Base-by-base conservation (phyloP, 2,113 vertebrate genomes). In the Girardinichthys multiradiatus region DNA sequence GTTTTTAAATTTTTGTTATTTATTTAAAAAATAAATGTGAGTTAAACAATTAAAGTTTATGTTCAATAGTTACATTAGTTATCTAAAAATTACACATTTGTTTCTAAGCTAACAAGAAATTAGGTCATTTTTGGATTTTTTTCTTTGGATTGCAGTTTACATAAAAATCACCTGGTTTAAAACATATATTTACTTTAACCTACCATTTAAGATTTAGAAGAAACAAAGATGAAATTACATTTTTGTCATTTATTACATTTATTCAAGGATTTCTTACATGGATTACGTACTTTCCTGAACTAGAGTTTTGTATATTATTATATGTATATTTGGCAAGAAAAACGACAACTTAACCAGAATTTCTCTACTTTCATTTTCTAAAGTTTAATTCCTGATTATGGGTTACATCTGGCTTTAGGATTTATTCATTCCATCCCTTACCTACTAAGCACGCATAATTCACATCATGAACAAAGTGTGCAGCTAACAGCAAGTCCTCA, bases 401-500 rank as follows among this genome's bases (percentile, higher is more conserved):
- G 21, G 4, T 48, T 58, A 27, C 62, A 30, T 80, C 66, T 69
- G 60, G 72, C 81, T 64, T 37, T 39, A 28, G 73, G 80, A 64
- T 72, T 83, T 78, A 26, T 78, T 51, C 76, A 57, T 85, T 72
- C 81, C 60, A 64, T 76, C 57, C 70, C 63, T 76, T 78, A 79
- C 68, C 66, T 24, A n/a, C 19, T 68, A 31, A 68, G 78, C 74
- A 81, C 4, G 3, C 78, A 81, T 80, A 74, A 80, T 78, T 79
- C 68, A 86, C 84, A 81, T 90, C 60, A 85, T 87, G 76, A 66
- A 57, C 65, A 78, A 83, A 80, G 64, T 31, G 72, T 68, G 24
- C 57, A 37, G 12, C 60, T 79, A 70, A 77, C 66, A 2, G 67
- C 74, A 77, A 37, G 57, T 71, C 84, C 80, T 84, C 70, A 79